phyloP scores from a whole-genome alignment of 2,797 vertebrate species.

The Pelobates cultripes region DNA sequence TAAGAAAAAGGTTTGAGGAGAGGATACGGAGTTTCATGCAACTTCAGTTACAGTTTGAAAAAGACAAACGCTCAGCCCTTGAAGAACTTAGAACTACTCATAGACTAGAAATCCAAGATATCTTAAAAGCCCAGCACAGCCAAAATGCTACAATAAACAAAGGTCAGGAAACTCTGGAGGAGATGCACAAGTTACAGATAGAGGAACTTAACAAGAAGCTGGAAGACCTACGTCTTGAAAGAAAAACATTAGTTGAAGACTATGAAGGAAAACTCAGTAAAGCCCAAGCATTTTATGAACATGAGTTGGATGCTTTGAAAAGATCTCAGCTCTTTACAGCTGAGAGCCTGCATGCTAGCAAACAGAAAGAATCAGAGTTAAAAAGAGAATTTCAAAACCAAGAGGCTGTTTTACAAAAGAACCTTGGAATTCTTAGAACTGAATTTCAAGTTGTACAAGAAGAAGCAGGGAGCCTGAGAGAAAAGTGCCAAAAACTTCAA shows the following conservation, averaged over 20 bases:
- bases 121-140: constrained; percentile 88
- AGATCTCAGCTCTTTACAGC: constrained; percentile 93
- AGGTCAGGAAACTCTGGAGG: constrained; percentile 89
- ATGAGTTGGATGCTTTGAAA: constrained; percentile 95
- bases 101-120: constrained; percentile 89
- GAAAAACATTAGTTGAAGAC: constrained; percentile 91
- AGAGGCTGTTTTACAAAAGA: constrained; percentile 91
- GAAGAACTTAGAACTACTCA: constrained; percentile 88
- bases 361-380: constrained; percentile 92
- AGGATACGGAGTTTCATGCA: constrained; percentile 87
- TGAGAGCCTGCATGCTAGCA: constrained; percentile 91
- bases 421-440: constrained; percentile 86
- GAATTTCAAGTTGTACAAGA: constrained; percentile 91
- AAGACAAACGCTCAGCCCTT: constrained; percentile 86
- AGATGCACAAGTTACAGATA: constrained; percentile 85
- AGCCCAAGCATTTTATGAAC: constrained; percentile 94
- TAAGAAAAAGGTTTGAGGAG: constrained; percentile 93
- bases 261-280: constrained; percentile 94
- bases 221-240: constrained; percentile 89
- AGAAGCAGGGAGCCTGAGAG: constrained; percentile 86
- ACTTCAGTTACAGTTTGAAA: constrained; percentile 89
- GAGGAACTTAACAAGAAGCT: constrained; percentile 85
- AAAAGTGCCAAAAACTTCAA: constrained; percentile 91
- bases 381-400: constrained; percentile 92
- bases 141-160: constrained; percentile 88